Evolutionary conservation across 2,888 invertebrate genomes (phyloP).

Genomic region (Enchytraeus crypticus): DNA sequence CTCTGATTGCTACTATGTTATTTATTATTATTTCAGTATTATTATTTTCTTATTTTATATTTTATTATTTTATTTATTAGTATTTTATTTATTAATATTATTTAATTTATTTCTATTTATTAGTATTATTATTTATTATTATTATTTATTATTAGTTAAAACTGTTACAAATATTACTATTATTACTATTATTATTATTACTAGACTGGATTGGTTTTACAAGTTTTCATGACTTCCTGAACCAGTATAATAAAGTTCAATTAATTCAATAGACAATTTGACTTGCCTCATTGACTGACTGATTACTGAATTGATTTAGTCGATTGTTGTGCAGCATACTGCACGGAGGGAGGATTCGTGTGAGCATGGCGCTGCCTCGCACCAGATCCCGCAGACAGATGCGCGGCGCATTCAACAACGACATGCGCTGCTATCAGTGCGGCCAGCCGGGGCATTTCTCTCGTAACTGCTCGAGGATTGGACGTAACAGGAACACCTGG

Average conservation of each 20-base stretch:
- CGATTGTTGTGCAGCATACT: slow-evolving; percentile 49
- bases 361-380: slow-evolving; percentile 57
- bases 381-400: slow-evolving; percentile 39
- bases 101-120: neutral
- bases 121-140: neutral
- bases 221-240: too few species aligned
- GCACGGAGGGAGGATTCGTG: slow-evolving; percentile 53
- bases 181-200: neutral
- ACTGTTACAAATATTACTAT: neutral
- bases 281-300: too few species aligned
- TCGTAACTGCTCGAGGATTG: slow-evolving; percentile 50
- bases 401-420: slow-evolving; percentile 51
- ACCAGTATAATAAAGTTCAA: too few species aligned
- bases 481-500: slow-evolving; percentile 7
- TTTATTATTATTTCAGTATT: neutral
- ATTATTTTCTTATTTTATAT: neutral
- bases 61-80: neutral
- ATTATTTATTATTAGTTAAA: neutral
- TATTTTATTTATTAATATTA: neutral
- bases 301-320: too few species aligned
- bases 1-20: neutral
- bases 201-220: neutral
- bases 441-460: slow-evolving; percentile 57
- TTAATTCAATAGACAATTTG: too few species aligned
- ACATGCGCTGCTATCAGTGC: slow-evolving; percentile 57